A percentile compares a stretch with the other conserved stretches of the same genome.
phyloP scores from a whole-genome alignment of 2,113 vertebrate species.

The Varanus salvator region DNA sequence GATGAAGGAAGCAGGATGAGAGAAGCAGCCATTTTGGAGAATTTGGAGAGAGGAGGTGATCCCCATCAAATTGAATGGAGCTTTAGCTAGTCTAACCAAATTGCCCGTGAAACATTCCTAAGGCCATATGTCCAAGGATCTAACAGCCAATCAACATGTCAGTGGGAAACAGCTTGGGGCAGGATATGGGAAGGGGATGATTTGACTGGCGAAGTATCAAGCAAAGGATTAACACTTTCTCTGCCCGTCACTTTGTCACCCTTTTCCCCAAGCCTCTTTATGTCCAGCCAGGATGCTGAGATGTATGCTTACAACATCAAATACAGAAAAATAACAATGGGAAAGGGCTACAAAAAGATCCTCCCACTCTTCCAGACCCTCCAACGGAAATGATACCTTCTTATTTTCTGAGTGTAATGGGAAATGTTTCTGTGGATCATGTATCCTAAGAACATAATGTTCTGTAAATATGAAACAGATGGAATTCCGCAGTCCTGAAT shows the following conservation, averaged over 20 bases:
- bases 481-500: conserved; percentile 58
- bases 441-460: conserved; percentile 50
- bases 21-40: background rate
- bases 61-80: background rate
- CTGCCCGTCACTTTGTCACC: background rate
- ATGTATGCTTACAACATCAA: background rate
- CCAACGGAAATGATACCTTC: conserved; percentile 28
- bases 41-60: background rate
- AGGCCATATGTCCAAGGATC: background rate
- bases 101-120: background rate
- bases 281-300: background rate
- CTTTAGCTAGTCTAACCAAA: background rate
- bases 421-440: conserved; percentile 62
- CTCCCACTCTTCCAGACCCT: conserved; percentile 21
- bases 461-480: conserved; percentile 70
- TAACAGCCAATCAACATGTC: background rate
- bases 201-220: background rate
- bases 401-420: conserved; percentile 61
- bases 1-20: background rate
- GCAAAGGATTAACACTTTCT: background rate
- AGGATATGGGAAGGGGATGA: background rate
- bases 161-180: too few species aligned
- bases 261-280: background rate
- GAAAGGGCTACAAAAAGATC: background rate
- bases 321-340: background rate